These are phyloP conservation scores for Liasis olivaceus DNA, from an alignment of 2,797 vertebrate genomes.

Conservation along the genomic window DNA sequence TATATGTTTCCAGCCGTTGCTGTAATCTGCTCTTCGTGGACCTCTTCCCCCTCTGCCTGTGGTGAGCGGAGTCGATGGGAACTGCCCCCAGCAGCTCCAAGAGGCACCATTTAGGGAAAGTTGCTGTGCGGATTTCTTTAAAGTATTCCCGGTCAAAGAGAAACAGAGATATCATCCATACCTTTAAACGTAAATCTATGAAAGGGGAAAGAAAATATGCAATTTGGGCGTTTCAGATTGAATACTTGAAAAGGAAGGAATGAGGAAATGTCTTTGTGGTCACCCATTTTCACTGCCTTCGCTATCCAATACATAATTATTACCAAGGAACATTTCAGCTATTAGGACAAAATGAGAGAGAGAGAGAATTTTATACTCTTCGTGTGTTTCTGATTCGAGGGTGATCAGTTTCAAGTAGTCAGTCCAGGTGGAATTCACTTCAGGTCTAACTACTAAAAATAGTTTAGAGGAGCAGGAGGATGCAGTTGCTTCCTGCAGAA, in stretches of 20 bases:
- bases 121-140: background rate
- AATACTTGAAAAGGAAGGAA: constrained; percentile 62
- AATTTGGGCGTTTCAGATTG: constrained; percentile 57
- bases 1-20: too few species aligned
- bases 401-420: constrained; percentile 57
- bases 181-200: constrained; percentile 33
- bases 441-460: constrained; percentile 24
- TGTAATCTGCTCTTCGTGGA: background rate
- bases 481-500: background rate
- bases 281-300: constrained; percentile 45
- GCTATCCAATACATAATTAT: constrained; percentile 55
- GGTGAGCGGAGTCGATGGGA: background rate
- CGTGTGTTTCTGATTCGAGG: constrained; percentile 59
- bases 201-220: constrained; percentile 15
- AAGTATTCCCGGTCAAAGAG: background rate
- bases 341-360: background rate
- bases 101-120: background rate
- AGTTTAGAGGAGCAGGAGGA: background rate
- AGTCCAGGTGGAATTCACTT: constrained; percentile 55
- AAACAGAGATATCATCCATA: background rate
- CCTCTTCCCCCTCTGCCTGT: background rate
- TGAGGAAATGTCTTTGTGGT: constrained; percentile 66
- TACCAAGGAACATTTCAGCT: constrained; percentile 50
- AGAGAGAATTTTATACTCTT: constrained; percentile 28
- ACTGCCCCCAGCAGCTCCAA: background rate